A percentile compares a stretch with the other conserved stretches of the same genome.
Conservation (phyloP, 2,888 invertebrate genomes). For the Pandemis cinnamomeana region DNA sequence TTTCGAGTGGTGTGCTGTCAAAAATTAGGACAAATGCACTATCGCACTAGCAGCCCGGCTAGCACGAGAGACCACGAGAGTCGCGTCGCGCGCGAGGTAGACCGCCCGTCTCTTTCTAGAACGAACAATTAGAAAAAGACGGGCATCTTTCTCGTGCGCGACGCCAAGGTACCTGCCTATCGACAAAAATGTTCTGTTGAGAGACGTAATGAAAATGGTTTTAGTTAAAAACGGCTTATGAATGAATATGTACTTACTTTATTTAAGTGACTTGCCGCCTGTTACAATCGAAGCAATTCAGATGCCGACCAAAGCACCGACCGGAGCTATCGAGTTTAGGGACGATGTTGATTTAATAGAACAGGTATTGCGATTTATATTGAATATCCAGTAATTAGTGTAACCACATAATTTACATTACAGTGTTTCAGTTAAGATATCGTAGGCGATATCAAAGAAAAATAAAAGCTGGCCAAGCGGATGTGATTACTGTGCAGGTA, state of each 20-base stretch:
- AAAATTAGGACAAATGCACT: no score
- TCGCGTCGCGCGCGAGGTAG: no score
- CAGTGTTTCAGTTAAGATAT: conserved; percentile 80
- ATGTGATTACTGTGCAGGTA: conserved; percentile 83
- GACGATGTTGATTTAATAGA: conserved; percentile 83
- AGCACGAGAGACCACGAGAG: no score
- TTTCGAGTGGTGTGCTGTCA: no score
- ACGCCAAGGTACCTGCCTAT: no score
- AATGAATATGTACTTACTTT: neutral
- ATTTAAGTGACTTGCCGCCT: conserved; percentile 67
- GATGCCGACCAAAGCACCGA: conserved; percentile 67
- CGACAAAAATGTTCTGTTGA: no score
- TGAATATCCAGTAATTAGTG: neutral
- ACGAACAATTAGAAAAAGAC: no score
- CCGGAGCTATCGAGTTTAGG: conserved; percentile 78
- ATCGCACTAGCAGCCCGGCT: no score
- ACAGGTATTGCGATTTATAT: conserved; percentile 62
- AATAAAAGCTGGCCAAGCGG: conserved; percentile 77
- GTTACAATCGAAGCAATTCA: conserved; percentile 61
- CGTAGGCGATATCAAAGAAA: conserved; percentile 85
- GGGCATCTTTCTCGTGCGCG: no score
- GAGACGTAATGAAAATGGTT: no score
- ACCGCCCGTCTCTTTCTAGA: no score
- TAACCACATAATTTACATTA: conserved; percentile 17
- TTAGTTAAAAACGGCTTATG: no score